A percentile compares a stretch with the other conserved stretches of the same genome.
Evolutionary conservation across 2,797 vertebrate genomes (phyloP).

Genomic region (Myiothlypis chrysogaster): DNA sequence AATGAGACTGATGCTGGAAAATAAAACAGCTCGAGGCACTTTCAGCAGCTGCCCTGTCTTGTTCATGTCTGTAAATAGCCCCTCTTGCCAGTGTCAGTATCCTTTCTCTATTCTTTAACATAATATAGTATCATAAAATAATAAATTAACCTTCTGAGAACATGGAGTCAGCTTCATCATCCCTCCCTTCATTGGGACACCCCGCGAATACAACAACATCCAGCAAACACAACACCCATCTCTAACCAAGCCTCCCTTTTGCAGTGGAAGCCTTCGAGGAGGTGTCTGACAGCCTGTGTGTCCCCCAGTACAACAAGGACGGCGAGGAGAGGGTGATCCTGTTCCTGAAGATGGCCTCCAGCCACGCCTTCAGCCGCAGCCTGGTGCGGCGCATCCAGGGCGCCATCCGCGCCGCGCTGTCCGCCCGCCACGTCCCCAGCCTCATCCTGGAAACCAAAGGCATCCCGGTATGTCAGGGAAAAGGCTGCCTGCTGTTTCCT

Average conservation of each 20-base stretch:
- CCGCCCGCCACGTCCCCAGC: conserved; percentile 89
- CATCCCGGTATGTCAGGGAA: conserved; percentile 86
- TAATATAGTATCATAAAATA: neutral
- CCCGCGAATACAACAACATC: neutral
- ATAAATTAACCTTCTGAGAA: neutral
- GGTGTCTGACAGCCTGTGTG: conserved; percentile 91
- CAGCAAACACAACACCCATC: neutral
- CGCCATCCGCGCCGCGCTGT: conserved; percentile 86
- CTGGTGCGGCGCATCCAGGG: conserved; percentile 82
- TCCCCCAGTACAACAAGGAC: conserved; percentile 90
- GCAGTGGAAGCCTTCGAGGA: conserved; percentile 96
- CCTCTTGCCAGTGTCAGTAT: neutral
- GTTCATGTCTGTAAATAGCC: too few relatives aligned
- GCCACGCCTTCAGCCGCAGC: conserved; percentile 74
- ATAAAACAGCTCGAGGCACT: too few relatives aligned
- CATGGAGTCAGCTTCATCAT: neutral
- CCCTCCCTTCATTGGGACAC: too few relatives aligned
- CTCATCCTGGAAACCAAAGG: conserved; percentile 90
- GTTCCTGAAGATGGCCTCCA: conserved; percentile 90
- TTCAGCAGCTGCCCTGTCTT: too few relatives aligned
- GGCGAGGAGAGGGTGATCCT: conserved; percentile 92
- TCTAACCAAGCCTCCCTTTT: neutral
- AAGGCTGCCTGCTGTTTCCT: conserved; percentile 26
- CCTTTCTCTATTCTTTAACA: neutral
- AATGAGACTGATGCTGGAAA: too few relatives aligned